Base-by-base conservation (phyloP, 2,888 invertebrate species). In the Xylophagus ater region DNA sequence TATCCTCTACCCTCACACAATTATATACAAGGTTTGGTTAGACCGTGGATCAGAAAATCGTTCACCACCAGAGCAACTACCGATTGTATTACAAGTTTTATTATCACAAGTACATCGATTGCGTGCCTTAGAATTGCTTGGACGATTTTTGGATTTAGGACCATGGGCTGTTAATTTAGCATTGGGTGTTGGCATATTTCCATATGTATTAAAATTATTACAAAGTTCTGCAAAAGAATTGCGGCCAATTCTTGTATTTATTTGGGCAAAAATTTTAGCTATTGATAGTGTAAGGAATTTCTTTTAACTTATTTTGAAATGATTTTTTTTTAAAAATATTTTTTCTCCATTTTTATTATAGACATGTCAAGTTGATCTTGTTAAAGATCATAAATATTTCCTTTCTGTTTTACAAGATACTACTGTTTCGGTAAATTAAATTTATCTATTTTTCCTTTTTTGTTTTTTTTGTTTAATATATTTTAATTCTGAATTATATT, bases 191-290 rank as follows among this genome's bases (percentile, higher is more conserved):
- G 97, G 98, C 51, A 97, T 98, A 59, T 98, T 97, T 66, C 98
- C 98, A 0, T 98, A 98, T 66, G 94, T 98, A 53, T 73, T 98
- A 39, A 96, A 96, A 67, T 68, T 99, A 51, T 71, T 98, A 52
- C 97, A 98, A 68, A 93, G 93, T 52, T 85, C 86, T 46, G 93
- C 93, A 3, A 76, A 79, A 51, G 97, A 98, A 62, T 69, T 98
- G 50, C 72, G 94, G 41, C 87, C 93, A 6, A 74, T 93, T 43
- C 74, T 98, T 52, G 93, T 97, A 30, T 96, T 94, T 64, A 96
- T 98, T 52, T 98, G 98, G 98, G 94, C 98, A 13, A 94, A 96
- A 69, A 94, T 98, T 53, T 70, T 98, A 41, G 93, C 96, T 20
- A 92, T 96, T 4, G 97, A 98, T 62, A 83, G 81, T 60, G 89